Conservation (phyloP, 1,140 invertebrate genomes). For the Ladona fulva region DNA sequence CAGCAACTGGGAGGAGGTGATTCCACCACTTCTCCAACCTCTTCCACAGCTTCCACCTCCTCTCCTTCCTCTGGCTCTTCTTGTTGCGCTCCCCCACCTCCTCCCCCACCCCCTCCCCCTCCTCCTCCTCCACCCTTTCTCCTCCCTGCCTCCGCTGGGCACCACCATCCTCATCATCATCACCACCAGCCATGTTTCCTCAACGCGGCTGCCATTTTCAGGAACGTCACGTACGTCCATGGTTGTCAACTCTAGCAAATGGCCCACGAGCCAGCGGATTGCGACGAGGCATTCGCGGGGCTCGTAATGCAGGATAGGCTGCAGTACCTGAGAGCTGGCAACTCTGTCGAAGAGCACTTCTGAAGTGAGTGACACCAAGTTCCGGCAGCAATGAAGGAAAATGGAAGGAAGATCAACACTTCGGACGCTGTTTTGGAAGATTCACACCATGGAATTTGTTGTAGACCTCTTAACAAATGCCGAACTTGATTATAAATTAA, state of each 20-base stretch:
- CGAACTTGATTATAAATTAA: no score
- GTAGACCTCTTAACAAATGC: no score
- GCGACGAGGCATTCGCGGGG: not conserved
- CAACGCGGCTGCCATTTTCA: conserved; percentile 56
- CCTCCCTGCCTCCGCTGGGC: conserved; percentile 33
- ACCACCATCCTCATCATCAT: conserved; percentile 39
- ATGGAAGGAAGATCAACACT: no score
- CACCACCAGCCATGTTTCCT: conserved; percentile 31
- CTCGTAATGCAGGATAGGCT: not conserved
- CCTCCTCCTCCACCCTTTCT: not conserved
- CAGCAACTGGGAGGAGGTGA: conserved; percentile 10
- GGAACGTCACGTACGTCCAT: conserved; percentile 63
- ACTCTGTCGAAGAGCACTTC: not conserved
- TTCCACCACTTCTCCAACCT: conserved; percentile 21
- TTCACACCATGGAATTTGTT: no score
- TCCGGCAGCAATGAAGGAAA: no score
- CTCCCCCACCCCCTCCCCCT: not conserved
- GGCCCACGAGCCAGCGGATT: not conserved
- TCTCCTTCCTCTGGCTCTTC: not conserved
- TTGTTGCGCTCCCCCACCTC: not conserved
- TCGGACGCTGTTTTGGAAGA: no score
- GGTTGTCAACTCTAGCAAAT: conserved; percentile 51
- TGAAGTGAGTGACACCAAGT: not conserved
- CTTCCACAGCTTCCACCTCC: conserved; percentile 35
- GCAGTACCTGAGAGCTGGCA: not conserved